Percentiles rank a stretch among this genome's conserved stretches.
Evolutionary conservation across 2,797 vertebrate species (phyloP).

Genomic region (Okamejei kenojei): DNA sequence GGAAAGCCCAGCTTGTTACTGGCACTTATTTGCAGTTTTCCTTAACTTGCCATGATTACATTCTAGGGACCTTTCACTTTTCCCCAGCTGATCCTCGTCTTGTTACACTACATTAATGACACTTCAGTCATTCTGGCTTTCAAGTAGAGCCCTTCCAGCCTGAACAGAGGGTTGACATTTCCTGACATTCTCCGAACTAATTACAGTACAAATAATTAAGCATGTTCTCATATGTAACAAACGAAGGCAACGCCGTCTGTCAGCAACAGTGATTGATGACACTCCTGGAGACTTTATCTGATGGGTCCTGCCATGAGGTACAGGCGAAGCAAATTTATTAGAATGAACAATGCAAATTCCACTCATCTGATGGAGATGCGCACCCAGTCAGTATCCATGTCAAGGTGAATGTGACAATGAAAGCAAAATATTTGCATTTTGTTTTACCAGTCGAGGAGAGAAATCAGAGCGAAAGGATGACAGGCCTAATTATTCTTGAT

Average conservation of each 20-base stretch:
- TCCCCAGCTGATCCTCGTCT: constrained; percentile 89
- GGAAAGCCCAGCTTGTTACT: constrained; percentile 83
- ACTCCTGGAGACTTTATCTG: constrained; percentile 98
- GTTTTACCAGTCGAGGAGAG: constrained; percentile 94
- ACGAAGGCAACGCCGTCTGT: constrained; percentile 99
- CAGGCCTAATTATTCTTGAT: constrained; percentile 99
- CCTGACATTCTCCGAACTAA: constrained; percentile 99
- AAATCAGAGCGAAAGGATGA: constrained; percentile 97
- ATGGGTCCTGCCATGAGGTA: constrained; percentile 91
- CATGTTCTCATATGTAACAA: constrained; percentile 99
- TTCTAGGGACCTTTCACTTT: constrained; percentile 77
- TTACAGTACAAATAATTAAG: constrained; percentile 99
- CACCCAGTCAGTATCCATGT: constrained; percentile 98
- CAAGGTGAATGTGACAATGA: constrained; percentile 99
- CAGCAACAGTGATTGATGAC: constrained; percentile 97
- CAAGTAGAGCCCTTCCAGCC: constrained; percentile 90
- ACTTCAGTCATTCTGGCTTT: constrained; percentile 97
- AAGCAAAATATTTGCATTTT: constrained; percentile 99
- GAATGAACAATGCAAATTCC: constrained; percentile 99
- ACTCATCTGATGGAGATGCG: constrained; percentile 99
- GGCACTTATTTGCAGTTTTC: constrained; percentile 75
- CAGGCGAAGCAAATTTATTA: constrained; percentile 99
- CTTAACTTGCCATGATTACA: constrained; percentile 88
- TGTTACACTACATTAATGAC: constrained; percentile 99
- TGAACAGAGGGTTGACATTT: constrained; percentile 99